These are phyloP conservation scores for Archilochus colubris DNA, from an alignment of 2,113 vertebrate species.

Conservation along the genomic window DNA sequence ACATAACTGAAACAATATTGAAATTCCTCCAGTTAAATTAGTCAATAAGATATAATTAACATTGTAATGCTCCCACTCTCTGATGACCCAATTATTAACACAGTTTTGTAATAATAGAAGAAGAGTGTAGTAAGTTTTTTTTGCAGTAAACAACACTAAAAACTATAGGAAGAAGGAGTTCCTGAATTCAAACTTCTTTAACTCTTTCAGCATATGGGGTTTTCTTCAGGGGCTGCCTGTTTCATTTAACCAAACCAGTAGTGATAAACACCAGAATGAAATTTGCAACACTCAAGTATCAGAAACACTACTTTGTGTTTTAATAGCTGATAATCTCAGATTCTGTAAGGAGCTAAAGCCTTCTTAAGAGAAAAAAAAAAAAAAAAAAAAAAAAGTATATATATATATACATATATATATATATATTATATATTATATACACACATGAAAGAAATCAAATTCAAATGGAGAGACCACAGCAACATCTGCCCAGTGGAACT, in stretches of 20 bases:
- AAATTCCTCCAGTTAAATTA: constrained; percentile 32
- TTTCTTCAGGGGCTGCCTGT: not conserved
- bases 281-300: not conserved
- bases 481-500: not conserved
- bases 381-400: no score
- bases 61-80: not conserved
- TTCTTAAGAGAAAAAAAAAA: not conserved
- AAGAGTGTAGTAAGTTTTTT: not conserved
- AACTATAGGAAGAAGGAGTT: not conserved
- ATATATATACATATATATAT: no score
- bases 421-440: no score
- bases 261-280: not conserved
- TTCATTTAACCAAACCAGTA: not conserved
- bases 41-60: constrained; percentile 36
- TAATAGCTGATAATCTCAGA: not conserved
- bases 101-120: not conserved
- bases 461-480: not conserved
- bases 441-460: not conserved
- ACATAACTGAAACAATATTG: constrained; percentile 18
- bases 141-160: not conserved
- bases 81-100: not conserved
- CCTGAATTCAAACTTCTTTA: not conserved
- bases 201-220: not conserved
- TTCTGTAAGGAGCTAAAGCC: not conserved
- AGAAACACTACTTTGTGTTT: not conserved